A percentile compares a stretch with the other conserved stretches of the same genome.
Evolutionary conservation across 2,888 invertebrate genomes (phyloP).

Genomic region (Branchinecta sandiegonensis): DNA sequence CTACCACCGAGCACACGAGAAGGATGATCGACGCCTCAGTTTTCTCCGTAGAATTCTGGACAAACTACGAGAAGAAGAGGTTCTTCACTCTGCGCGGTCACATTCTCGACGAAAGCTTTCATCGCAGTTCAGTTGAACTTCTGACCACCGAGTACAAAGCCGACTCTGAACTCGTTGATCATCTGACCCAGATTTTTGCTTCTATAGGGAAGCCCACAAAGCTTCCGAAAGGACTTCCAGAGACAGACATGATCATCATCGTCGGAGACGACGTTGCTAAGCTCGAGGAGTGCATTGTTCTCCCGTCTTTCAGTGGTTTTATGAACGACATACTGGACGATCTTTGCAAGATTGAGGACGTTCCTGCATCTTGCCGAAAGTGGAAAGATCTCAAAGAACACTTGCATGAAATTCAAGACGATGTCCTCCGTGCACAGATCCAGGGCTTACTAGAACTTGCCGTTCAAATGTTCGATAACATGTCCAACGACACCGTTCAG

Average conservation of each 20-base stretch:
- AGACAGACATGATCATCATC: neutral
- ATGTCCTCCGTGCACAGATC: neutral
- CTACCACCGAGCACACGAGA: neutral
- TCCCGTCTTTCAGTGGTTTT: conserved; percentile 11
- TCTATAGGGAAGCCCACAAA: neutral
- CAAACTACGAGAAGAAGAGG: neutral
- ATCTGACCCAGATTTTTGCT: neutral
- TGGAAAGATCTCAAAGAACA: neutral
- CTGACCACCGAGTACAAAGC: neutral
- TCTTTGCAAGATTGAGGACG: neutral
- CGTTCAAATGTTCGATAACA: neutral
- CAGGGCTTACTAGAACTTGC: neutral
- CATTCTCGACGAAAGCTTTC: neutral
- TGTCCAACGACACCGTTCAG: neutral
- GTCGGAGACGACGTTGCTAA: neutral
- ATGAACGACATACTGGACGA: neutral
- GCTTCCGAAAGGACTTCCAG: neutral
- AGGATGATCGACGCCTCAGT: neutral
- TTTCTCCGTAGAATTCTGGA: conserved; percentile 1
- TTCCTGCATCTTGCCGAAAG: neutral
- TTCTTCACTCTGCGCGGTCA: conserved; percentile 5
- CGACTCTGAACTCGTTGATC: neutral
- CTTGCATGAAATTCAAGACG: neutral
- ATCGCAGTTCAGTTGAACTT: neutral
- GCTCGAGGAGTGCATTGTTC: neutral